phyloP scores from a whole-genome alignment of 2,888 invertebrate species.

The Thalpophila matura region DNA sequence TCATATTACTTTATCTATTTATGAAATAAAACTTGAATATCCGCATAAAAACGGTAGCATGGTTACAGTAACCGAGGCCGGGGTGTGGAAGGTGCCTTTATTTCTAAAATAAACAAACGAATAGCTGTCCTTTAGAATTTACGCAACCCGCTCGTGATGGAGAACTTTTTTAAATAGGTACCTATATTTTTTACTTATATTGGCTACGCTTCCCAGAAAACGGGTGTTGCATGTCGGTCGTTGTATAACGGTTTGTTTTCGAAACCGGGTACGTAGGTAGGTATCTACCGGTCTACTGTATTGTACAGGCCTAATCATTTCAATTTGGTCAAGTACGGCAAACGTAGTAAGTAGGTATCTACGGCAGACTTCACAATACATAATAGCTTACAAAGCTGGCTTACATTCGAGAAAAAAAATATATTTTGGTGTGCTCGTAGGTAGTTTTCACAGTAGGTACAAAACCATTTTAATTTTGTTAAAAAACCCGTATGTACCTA shows the following conservation, averaged over 20 bases:
- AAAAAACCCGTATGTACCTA: too few species aligned
- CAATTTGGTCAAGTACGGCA: too few species aligned
- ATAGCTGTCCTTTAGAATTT: conserved; percentile 57
- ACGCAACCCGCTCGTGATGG: conserved; percentile 43
- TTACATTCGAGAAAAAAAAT: too few species aligned
- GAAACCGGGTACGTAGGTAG: conserved; percentile 5
- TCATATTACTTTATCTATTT: background rate
- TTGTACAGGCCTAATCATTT: too few species aligned
- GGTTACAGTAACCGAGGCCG: conserved; percentile 26
- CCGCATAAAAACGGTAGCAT: conserved; percentile 23
- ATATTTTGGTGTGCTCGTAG: too few species aligned
- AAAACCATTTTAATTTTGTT: too few species aligned
- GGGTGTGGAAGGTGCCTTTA: conserved; percentile 50
- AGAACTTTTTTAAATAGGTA: conserved; percentile 25
- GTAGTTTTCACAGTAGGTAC: too few species aligned
- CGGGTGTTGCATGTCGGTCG: conserved; percentile 15
- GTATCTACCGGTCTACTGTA: too few species aligned
- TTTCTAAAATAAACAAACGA: conserved; percentile 61
- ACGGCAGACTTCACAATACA: too few species aligned
- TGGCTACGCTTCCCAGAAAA: conserved; percentile 16
- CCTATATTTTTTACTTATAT: conserved; percentile 10
- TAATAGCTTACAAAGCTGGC: too few species aligned
- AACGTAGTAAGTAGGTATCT: too few species aligned
- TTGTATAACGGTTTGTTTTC: conserved; percentile 21
- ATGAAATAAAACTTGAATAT: background rate